These are phyloP conservation scores for Lasius platythorax DNA, from an alignment of 2,888 invertebrate species.

Conservation along the genomic window DNA sequence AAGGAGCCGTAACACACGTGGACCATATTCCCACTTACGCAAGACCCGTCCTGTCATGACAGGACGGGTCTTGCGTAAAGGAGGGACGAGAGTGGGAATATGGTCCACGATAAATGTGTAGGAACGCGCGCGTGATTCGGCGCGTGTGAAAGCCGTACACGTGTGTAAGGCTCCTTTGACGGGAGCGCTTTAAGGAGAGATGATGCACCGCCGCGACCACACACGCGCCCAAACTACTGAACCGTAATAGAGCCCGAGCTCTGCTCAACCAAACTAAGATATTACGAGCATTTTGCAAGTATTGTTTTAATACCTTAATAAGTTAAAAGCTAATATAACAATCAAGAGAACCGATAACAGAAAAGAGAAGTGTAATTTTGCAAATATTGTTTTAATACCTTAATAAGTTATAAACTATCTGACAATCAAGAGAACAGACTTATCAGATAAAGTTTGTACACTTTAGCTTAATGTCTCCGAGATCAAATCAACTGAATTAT, in stretches of 20 bases:
- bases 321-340: not conserved
- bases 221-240: conserved; percentile 8
- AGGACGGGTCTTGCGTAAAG: not conserved
- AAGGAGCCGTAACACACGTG: conserved; percentile 15
- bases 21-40: conserved; percentile 20
- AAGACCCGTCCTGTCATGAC: not conserved
- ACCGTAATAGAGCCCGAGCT: conserved; percentile 19
- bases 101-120: not conserved
- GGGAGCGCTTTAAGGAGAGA: conserved; percentile 40
- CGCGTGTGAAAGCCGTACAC: no score
- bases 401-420: not conserved
- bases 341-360: not conserved
- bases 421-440: not conserved
- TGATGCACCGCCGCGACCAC: conserved; percentile 8
- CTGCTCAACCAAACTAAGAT: conserved; percentile 20
- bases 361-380: not conserved
- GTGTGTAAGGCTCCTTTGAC: conserved; percentile 17
- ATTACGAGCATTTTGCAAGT: conserved; percentile 18
- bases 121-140: no score
- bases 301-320: not conserved
- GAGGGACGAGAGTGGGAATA: conserved; percentile 5
- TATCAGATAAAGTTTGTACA: conserved; percentile 1
- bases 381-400: not conserved
- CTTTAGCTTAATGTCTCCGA: not conserved
- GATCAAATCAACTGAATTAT: not conserved